Conservation (phyloP, 2,888 invertebrate species). For the Cheilosia urbana region DNA sequence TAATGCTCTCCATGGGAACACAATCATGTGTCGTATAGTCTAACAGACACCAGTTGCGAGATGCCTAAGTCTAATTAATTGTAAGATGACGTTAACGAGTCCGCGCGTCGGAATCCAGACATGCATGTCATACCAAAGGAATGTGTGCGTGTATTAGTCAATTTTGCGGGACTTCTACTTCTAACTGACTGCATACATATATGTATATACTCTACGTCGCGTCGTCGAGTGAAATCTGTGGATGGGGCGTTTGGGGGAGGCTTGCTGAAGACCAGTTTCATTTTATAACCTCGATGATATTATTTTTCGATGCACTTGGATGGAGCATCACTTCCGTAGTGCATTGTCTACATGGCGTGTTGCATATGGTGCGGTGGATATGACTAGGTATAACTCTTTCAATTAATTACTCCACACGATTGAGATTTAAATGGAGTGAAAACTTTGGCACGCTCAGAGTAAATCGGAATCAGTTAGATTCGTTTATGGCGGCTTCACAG, state of each 20-base stretch:
- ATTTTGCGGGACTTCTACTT: constrained; percentile 36
- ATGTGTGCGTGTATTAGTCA: not conserved
- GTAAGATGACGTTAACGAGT: constrained; percentile 69
- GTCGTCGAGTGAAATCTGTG: not conserved
- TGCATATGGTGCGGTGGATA: not conserved
- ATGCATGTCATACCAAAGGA: constrained; percentile 19
- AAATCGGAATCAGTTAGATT: not conserved
- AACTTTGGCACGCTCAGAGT: constrained; percentile 48
- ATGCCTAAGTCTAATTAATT: constrained; percentile 69
- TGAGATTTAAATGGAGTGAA: constrained; percentile 66
- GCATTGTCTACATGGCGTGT: constrained; percentile 27
- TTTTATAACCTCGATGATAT: constrained; percentile 40
- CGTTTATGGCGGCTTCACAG: not conserved
- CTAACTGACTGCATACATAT: constrained; percentile 34
- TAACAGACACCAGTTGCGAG: constrained; percentile 61
- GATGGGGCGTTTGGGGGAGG: not conserved
- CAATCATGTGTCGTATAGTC: constrained; percentile 45
- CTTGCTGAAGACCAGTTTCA: constrained; percentile 5
- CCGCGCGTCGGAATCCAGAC: constrained; percentile 53
- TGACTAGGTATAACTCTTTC: constrained; percentile 7
- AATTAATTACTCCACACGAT: constrained; percentile 43
- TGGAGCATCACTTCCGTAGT: constrained; percentile 36
- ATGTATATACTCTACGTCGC: not conserved
- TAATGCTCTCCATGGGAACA: constrained; percentile 35
- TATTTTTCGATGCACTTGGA: constrained; percentile 41